Evolutionary conservation across 1,140 invertebrate genomes (phyloP).

Genomic region (Neotoxoptera formosana): DNA sequence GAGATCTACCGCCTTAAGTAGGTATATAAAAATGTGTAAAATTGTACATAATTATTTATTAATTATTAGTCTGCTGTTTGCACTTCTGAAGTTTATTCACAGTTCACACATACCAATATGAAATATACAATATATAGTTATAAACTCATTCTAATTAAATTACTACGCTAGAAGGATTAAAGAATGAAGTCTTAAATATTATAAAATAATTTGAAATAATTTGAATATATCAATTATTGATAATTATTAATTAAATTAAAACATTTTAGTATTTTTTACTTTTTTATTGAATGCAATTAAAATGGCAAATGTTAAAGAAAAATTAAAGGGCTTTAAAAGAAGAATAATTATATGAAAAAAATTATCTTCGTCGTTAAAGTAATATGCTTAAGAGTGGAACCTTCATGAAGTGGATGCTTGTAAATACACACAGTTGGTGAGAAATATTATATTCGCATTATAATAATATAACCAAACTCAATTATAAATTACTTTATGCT

Average conservation of each 20-base stretch:
- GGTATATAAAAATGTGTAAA: background rate
- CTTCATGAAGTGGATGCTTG: background rate
- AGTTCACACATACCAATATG: background rate
- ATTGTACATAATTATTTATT: background rate
- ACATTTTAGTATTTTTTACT: background rate
- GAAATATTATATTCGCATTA: background rate
- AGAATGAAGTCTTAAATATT: background rate
- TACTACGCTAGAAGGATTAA: conserved; percentile 9
- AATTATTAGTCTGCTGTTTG: background rate
- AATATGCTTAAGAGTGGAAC: background rate
- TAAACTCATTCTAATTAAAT: background rate
- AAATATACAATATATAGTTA: background rate
- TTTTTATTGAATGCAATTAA: conserved; percentile 9
- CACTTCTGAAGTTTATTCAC: background rate
- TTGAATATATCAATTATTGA: background rate
- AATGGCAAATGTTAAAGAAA: background rate
- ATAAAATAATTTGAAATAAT: background rate
- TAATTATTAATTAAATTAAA: background rate
- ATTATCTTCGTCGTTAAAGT: conserved; percentile 1
- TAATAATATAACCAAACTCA: background rate
- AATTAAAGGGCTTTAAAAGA: background rate
- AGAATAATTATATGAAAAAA: background rate
- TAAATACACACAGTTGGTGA: background rate
- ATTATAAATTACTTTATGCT: background rate
- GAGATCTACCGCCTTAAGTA: background rate